A percentile compares a stretch with the other conserved stretches of the same genome.
These are phyloP conservation scores for Strigamia crassipes DNA, from an alignment of 2,888 invertebrate genomes.

Conservation along the genomic window DNA sequence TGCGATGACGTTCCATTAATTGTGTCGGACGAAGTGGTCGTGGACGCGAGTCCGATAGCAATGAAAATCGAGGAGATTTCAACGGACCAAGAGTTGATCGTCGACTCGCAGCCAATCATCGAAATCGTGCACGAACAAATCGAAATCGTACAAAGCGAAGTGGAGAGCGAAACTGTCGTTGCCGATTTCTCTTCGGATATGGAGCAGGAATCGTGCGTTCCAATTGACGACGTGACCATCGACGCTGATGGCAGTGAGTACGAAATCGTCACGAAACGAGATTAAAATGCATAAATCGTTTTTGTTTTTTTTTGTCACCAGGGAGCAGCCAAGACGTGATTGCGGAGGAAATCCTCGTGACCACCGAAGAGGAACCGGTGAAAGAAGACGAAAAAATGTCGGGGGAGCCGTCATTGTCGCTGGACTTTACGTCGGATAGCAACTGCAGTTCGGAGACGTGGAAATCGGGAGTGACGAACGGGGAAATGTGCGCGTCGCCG, in stretches of 20 bases:
- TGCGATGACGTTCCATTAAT: background rate
- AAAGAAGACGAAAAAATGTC: background rate
- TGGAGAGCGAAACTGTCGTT: background rate
- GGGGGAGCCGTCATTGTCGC: background rate
- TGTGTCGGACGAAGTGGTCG: slow-evolving; percentile 2
- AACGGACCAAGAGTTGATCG: background rate
- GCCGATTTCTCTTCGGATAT: background rate
- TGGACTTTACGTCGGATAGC: background rate
- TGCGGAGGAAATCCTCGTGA: too few species aligned
- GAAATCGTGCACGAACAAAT: background rate
- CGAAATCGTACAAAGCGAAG: too few species aligned
- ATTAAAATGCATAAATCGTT: too few species aligned
- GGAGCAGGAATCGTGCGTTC: background rate
- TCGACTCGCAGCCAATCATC: background rate
- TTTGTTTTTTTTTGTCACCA: too few species aligned
- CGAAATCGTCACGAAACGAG: too few species aligned
- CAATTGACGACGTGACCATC: background rate
- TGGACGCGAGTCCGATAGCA: background rate
- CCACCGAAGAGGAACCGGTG: background rate
- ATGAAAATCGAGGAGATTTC: background rate
- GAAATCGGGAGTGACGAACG: background rate
- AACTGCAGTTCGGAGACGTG: slow-evolving; percentile 4
- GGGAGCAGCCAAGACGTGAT: too few species aligned
- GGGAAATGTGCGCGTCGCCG: background rate
- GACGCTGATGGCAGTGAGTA: background rate